Evolutionary conservation across 2,888 invertebrate genomes (phyloP).

Genomic region (Rhogogaster chlorosoma): DNA sequence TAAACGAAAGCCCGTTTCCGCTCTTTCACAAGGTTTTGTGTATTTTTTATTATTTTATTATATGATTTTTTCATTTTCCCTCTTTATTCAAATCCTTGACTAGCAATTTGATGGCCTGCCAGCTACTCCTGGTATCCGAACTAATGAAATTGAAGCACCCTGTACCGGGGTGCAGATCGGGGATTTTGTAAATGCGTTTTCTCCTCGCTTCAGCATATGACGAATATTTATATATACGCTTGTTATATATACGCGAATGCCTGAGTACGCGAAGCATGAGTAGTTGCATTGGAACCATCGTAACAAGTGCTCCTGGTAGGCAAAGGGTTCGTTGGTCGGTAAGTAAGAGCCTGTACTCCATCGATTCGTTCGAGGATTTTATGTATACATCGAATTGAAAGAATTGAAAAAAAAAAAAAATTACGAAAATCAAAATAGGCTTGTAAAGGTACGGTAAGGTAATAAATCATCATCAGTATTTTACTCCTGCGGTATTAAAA

Average conservation of each 20-base stretch:
- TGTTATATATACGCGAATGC: background rate
- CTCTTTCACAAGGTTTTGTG: background rate
- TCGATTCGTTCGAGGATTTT: background rate
- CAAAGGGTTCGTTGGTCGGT: slow-evolving; percentile 7
- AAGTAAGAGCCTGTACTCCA: background rate
- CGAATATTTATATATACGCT: slow-evolving; percentile 15
- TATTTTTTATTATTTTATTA: background rate
- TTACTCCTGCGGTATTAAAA: too few relatives aligned
- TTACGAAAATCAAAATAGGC: background rate
- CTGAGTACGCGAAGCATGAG: background rate
- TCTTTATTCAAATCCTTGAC: background rate
- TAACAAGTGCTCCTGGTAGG: background rate
- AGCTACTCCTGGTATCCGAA: background rate
- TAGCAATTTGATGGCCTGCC: background rate
- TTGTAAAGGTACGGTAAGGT: background rate
- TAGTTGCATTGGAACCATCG: background rate
- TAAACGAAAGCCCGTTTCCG: background rate
- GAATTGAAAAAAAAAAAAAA: background rate
- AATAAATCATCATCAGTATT: background rate
- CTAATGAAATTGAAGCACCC: slow-evolving; percentile 15
- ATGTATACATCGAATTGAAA: background rate
- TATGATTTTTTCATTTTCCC: background rate
- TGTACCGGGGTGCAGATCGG: background rate
- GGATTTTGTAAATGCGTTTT: background rate
- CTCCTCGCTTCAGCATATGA: background rate